Evolutionary conservation across 2,113 vertebrate genomes (phyloP).

Genomic region (Carassius auratus): DNA sequence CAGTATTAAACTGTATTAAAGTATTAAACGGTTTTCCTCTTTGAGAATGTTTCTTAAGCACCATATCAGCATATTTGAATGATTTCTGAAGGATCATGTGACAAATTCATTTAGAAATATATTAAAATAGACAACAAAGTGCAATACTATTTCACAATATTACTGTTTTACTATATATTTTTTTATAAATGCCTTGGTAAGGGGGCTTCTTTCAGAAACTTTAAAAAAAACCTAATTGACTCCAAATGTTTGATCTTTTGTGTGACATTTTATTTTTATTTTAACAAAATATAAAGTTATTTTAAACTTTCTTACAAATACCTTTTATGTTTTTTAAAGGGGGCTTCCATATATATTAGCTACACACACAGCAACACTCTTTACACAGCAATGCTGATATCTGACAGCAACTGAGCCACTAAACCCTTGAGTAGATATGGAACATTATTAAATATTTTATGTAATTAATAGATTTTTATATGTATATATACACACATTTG

Average conservation of each 20-base stretch:
- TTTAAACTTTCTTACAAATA: not conserved
- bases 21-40: no score
- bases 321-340: not conserved
- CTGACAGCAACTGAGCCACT: not conserved
- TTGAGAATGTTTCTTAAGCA: no score
- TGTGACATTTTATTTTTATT: no score
- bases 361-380: not conserved
- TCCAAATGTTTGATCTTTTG: no score
- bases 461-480: not conserved
- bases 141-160: not conserved
- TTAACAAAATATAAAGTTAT: no score
- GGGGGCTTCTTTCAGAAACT: no score
- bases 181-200: not conserved
- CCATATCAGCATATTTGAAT: no score
- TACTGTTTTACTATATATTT: not conserved
- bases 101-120: not conserved
- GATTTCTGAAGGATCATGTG: no score
- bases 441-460: not conserved
- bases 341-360: not conserved
- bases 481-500: no score
- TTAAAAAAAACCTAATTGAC: no score
- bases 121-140: not conserved
- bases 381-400: not conserved
- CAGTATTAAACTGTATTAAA: no score
- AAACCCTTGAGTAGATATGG: not conserved